Base-by-base conservation (phyloP, 1,140 invertebrate genomes). In the Sitobion miscanthi region DNA sequence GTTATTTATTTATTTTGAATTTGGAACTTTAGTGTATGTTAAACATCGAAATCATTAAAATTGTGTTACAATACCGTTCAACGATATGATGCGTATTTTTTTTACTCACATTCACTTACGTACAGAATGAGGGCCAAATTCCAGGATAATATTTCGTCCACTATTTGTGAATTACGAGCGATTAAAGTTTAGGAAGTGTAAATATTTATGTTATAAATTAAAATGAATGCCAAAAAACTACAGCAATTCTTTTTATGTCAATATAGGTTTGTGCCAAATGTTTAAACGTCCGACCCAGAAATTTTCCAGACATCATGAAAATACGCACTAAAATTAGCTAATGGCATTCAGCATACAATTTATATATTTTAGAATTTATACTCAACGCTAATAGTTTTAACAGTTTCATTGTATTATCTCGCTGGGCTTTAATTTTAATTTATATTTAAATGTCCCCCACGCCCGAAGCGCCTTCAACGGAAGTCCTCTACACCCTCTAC, bases 171-270 rank as follows among this genome's bases (percentile, higher is more conserved):
- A 87, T 87, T 49, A 54, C 20, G 87, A 52, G 87, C 87, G 20
- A 89, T 89, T 89, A 54, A 89, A 89, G 87, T 89, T 89, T 54
- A 35, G 49, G n/a, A 89, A 89, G 47, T 89, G 87, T 54, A 54
- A 87, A 89, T 89, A 35, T 89, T 89, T 54, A 54, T 47, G 49
- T 89, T 89, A 54, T 89, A 89, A 89, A 89, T 89, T 52, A 89
- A 89, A 89, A 54, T 38, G 87, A 89, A 54, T 54, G 87, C 87
- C 87, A 54, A 89, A 89, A 89, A 89, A 54, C 87, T 89, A 89
- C 49, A 38, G 87, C 87, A 54, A 54, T 89, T 89, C 87, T 52
- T 89, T 35, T 89, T 38, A 89, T 23, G 35, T 89, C 87, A 89
- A 89, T 89, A 89, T 49, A 35, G 49, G 87, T 89, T 35, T 38